Base-by-base conservation (phyloP, 2,888 invertebrate genomes). In the Epinotia brunnichana region DNA sequence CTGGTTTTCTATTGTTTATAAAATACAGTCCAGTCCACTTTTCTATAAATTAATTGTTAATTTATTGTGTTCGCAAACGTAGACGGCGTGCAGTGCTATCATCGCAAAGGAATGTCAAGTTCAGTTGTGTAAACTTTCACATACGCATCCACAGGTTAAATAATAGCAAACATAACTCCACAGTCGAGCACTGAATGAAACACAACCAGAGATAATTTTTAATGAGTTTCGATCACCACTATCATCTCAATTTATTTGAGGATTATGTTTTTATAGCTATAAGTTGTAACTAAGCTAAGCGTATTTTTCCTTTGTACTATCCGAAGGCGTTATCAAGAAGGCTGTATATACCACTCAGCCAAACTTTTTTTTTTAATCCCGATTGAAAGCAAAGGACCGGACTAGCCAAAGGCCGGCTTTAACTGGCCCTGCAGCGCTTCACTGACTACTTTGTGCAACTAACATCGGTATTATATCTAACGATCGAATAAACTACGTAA, bases 381-480 rank as follows among this genome's bases (percentile, higher is more conserved):
- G 54, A 72, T 24, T 61, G 74, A 72, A 76, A 74, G 76, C 79
- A 76, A 64, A 77, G 80, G 79, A 85, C 88, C 86, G 86, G 77
- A 85, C 79, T 78, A 83, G 76, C 84, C 81, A 79, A 80, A 75
- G 72, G 79, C 84, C 79, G 82, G 78, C 79, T 78, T 74, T 76
- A 79, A 89, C 90, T 89, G 87, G 82, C 80, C 83, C 57, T 57
- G 79, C 79, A 78, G 79, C 79, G 81, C 79, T 80, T 78, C 79
- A 82, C 80, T 82, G 77, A 79, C 80, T 80, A 77, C 79, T 82
- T 91, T 89, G 89, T 88, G 90, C 87, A 91, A 90, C 82, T 77
- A 80, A 75, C 80, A 80, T 77, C 82, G 83, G 85, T 85, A 85
- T 81, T 85, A 54, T 61, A 67, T 44, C 44, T 60, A 53, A 60